Base-by-base conservation (phyloP, 1,140 invertebrate species). In the Ceratoteleas bidentatus region DNA sequence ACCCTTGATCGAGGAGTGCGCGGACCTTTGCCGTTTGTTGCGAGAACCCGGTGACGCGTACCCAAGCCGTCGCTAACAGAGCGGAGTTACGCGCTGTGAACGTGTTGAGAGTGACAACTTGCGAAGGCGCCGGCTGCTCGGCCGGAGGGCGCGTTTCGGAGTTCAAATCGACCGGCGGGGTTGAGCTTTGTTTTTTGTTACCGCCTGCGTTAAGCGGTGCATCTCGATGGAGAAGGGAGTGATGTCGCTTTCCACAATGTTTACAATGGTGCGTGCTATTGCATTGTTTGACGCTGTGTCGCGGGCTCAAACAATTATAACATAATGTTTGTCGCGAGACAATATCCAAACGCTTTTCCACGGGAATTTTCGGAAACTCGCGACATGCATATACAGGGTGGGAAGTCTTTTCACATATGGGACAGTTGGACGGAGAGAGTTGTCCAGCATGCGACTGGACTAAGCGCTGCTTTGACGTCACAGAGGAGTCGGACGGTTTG, bases 1-100 rank as follows among this genome's bases (percentile, higher is more conserved):
- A 64, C 0, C 61, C 61, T 36, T 64, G 61, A 36, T 64, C 61
- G 16, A 64, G 33, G 14, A 64, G 49, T 15, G 47, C 61, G 4
- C 47, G 45, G 2, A 64, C 45, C 13, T 15, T 52, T 0, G 14
- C 45, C 6, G 9, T 52, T 5, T 40, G 43, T 34, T 33, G 16
- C 0, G 47, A 52, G 2, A 49, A 13, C 16, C 49, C 3, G 8
- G 61, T 52, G 6, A 64, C 61, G 4, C 16, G 14, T 7, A 64
- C 36, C 49, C 61, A 64, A 5, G 61, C 61, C 0, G 61, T 64
- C 0, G 61, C 61, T 0, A 64, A 16, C 24, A 2, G 24, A 2
- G 24, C 24, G 24, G 24, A 1, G 24, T 24, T 24, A 24, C 24
- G 24, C 24, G 24, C 24, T 24, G 24, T 24, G 24, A 24, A 4